Evolutionary conservation across 23 tunicate genomes (phyloP), one percentile per base, ranked within the genome.

Genomic region (Halocynthia roretzi): DNA sequence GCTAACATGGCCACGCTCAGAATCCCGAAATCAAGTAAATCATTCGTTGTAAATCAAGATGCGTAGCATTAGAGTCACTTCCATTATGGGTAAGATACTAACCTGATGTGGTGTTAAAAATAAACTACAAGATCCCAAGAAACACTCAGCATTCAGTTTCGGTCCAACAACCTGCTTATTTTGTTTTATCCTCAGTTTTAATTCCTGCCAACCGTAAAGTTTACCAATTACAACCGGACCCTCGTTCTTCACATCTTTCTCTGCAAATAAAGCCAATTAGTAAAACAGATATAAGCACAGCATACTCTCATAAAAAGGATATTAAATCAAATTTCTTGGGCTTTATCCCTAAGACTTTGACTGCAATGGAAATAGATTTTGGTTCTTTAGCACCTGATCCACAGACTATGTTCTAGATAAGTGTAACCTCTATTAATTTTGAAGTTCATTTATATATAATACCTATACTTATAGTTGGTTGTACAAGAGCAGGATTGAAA

Each of bases 61-160:
- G n/a, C n/a, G n/a, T n/a, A n/a, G n/a, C n/a, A 31, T 31, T 0
- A 4, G 44, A 31, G 44, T 31, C 44, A 31, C 4, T 31, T 31
- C 44, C 4, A 31, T 31, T 31, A 31, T 0, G 44, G 1, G 44
- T 31, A n/a, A 60, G 64, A 15, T 60, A 15, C 73, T 23, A 22
- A 83, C 82, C 56, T 88, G 95, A 48, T 83, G 81, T 0, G 95
- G 95, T 6, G 87, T 65, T 6, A 88, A 57, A 56, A 88, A 78
- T 17, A 75, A 51, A 18, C 71, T 67, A 83, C 80, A 83, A 48
- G 76, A 31, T 48, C 87, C 95, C 20, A 88, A 63, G 53, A 67
- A 83, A 17, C 80, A 76, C 40, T 78, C 87, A 51, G 63, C 78
- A 52, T 88, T 87, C 50, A 88, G 50, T 67, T 88, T 88, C 2